phyloP scores from a whole-genome alignment of 2,797 vertebrate species.

The Lacerta agilis region DNA sequence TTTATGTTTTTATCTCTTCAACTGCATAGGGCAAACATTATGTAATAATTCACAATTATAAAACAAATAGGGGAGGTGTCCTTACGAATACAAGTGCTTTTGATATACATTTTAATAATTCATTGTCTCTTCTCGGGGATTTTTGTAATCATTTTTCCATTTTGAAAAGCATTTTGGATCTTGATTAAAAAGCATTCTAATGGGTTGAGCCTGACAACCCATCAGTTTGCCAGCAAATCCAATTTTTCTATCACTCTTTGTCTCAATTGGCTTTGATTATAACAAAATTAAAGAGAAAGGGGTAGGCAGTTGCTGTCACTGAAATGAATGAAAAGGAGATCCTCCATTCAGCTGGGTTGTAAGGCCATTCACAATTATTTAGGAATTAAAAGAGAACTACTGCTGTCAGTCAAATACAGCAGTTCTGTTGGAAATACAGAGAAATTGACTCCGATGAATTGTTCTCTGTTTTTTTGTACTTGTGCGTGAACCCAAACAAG shows the following conservation, averaged over 20 bases:
- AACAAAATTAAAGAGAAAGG: slow-evolving; percentile 30
- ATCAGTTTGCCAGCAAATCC: slow-evolving; percentile 41
- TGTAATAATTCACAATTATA: slow-evolving; percentile 20
- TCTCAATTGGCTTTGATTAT: slow-evolving; percentile 55
- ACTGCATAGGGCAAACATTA: slow-evolving; percentile 20
- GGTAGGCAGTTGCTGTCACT: slow-evolving; percentile 19
- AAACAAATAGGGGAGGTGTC: neutral
- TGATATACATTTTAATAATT: neutral
- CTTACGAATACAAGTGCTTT: slow-evolving; percentile 18
- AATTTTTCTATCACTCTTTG: slow-evolving; percentile 2
- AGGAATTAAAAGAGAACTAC: slow-evolving; percentile 1
- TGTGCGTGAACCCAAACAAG: neutral
- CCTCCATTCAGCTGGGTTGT: neutral
- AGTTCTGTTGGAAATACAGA: slow-evolving; percentile 36
- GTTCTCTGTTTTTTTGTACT: neutral
- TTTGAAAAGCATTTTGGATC: slow-evolving; percentile 54
- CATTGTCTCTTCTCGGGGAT: slow-evolving; percentile 42
- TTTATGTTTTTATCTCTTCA: slow-evolving; percentile 19
- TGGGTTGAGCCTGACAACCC: slow-evolving; percentile 52
- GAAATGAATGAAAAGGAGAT: slow-evolving; percentile 48
- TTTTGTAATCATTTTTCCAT: slow-evolving; percentile 39
- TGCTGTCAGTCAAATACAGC: slow-evolving; percentile 9
- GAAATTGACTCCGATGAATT: neutral
- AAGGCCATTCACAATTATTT: slow-evolving; percentile 42
- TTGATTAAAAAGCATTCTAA: slow-evolving; percentile 63